Conservation (phyloP, 2,888 invertebrate species). For the Amblyjoppa proteus region DNA sequence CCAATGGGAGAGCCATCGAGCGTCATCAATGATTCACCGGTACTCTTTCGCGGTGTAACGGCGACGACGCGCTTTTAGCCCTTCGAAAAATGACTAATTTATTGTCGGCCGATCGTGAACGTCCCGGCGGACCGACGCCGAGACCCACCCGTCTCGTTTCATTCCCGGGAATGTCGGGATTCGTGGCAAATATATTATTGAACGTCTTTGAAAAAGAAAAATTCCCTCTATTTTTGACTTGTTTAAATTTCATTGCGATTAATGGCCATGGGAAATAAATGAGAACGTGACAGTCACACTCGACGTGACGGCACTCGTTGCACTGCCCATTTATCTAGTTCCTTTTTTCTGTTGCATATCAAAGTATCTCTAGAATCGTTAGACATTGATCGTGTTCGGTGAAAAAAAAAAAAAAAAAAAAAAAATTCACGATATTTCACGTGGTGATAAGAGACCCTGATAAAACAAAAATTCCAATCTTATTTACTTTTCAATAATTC, state of each 20-base stretch:
- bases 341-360: background rate
- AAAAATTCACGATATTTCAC: background rate
- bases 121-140: background rate
- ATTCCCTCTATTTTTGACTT: background rate
- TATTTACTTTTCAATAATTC: background rate
- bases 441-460: background rate
- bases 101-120: conserved; percentile 26
- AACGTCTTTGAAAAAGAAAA: background rate
- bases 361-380: background rate
- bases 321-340: background rate
- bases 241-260: background rate
- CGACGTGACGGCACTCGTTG: background rate
- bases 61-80: conserved; percentile 50
- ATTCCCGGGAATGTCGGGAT: background rate
- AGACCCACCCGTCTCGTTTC: background rate
- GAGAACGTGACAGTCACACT: conserved; percentile 1
- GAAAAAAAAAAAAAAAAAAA: background rate
- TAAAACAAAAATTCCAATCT: background rate
- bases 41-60: conserved; percentile 20
- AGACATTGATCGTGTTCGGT: background rate
- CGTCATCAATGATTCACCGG: conserved; percentile 61
- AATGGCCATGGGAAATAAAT: background rate
- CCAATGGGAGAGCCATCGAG: conserved; percentile 50
- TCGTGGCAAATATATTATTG: background rate
- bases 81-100: conserved; percentile 50